Conservation (phyloP, 1,140 invertebrate genomes). For the Drosophila albomicans region DNA sequence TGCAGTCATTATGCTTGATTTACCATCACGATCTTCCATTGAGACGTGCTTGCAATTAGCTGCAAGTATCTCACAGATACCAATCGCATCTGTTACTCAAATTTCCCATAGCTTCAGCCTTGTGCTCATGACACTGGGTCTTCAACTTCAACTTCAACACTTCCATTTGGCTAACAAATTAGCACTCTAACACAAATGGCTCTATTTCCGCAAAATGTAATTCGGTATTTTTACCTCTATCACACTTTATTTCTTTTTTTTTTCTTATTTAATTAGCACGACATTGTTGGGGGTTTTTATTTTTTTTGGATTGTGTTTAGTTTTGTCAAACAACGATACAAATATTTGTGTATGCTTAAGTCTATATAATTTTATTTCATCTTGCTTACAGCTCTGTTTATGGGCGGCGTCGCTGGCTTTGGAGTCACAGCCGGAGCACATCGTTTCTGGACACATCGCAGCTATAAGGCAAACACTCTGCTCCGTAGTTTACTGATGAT, state of each 20-base stretch:
- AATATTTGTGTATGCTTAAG: constrained; percentile 21
- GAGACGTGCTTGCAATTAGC: constrained; percentile 6
- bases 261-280: constrained; percentile 67
- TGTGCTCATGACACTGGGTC: constrained; percentile 1
- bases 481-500: constrained; percentile 89
- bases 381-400: constrained; percentile 84
- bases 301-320: neutral
- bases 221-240: constrained; percentile 40
- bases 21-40: neutral
- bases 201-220: constrained; percentile 77
- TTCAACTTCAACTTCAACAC: neutral
- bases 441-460: constrained; percentile 92
- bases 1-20: constrained; percentile 3
- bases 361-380: constrained; percentile 1
- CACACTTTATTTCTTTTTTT: constrained; percentile 24
- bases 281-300: constrained; percentile 40
- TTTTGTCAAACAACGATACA: neutral
- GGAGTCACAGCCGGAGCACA: constrained; percentile 94
- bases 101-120: constrained; percentile 15
- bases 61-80: constrained; percentile 2
- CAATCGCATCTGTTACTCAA: neutral
- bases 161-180: constrained; percentile 62
- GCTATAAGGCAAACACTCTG: constrained; percentile 92
- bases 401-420: constrained; percentile 87
- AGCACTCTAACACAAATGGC: constrained; percentile 63